A percentile compares a stretch with the other conserved stretches of the same genome.
Conservation (phyloP, 2,888 invertebrate genomes). For the Drosophila dives region DNA sequence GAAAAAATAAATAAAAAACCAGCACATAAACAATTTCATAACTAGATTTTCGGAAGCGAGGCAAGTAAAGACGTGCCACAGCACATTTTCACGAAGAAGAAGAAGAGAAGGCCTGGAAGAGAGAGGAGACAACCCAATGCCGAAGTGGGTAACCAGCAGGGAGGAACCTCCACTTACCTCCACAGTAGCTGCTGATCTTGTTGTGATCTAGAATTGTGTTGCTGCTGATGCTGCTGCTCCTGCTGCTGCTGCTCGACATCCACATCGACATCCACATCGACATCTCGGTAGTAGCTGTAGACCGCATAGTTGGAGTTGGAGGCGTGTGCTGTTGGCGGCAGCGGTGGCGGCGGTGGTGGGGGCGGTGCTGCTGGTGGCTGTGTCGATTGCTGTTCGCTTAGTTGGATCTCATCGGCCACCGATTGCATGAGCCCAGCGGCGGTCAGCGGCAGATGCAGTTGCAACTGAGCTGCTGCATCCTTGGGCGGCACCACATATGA, state of each 20-base stretch:
- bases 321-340: conserved; percentile 4
- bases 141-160: neutral
- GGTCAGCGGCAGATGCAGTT: conserved; percentile 49
- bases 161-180: conserved; percentile 58
- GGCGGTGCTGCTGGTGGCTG: conserved; percentile 16
- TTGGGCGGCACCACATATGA: conserved; percentile 66
- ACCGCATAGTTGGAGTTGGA: conserved; percentile 80
- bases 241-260: conserved; percentile 12
- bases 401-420: conserved; percentile 75
- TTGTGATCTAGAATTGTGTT: conserved; percentile 6
- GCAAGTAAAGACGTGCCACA: conserved; percentile 53
- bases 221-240: conserved; percentile 60
- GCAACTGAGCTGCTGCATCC: conserved; percentile 30
- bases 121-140: conserved; percentile 21
- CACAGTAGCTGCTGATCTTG: conserved; percentile 55
- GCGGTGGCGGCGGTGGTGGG: conserved; percentile 36
- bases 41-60: conserved; percentile 58
- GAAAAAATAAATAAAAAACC: conserved; percentile 17
- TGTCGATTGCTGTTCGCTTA: conserved; percentile 68
- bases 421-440: conserved; percentile 66
- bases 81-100: conserved; percentile 44
- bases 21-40: conserved; percentile 63
- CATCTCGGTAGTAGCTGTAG: conserved; percentile 91
- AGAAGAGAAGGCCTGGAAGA: neutral
- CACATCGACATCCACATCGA: conserved; percentile 76